Evolutionary conservation across 2,797 vertebrate species (phyloP).

Genomic region (Falco columbarius): DNA sequence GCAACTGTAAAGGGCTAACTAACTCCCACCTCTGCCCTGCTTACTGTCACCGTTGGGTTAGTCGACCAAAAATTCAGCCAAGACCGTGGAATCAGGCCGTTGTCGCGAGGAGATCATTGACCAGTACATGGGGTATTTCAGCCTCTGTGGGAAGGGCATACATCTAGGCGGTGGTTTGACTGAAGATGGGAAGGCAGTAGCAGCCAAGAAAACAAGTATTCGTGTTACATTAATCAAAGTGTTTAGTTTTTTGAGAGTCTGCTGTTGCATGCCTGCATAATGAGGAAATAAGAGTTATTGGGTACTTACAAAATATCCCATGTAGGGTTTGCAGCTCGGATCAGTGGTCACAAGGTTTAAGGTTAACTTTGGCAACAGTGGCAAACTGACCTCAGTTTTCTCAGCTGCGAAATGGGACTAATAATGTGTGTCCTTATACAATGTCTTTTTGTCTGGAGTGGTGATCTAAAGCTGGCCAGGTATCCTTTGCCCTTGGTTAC

Average conservation of each 20-base stretch:
- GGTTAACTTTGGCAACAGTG: not conserved
- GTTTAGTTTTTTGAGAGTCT: not conserved
- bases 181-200: not conserved
- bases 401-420: not conserved
- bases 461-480: not conserved
- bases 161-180: accelerated
- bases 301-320: not conserved
- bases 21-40: not conserved
- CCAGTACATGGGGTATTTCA: not conserved
- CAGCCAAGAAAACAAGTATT: not conserved
- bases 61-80: not conserved
- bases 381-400: not conserved
- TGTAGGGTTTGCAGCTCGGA: not conserved
- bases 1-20: not conserved
- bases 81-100: not conserved
- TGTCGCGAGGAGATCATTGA: not conserved
- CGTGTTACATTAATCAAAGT: not conserved
- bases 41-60: accelerated
- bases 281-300: not conserved
- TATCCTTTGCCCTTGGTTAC: not conserved
- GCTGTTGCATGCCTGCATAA: not conserved
- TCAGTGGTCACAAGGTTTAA: not conserved
- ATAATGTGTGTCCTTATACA: not conserved
- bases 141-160: not conserved
- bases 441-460: not conserved